A percentile compares a stretch with the other conserved stretches of the same genome.
phyloP scores from a whole-genome alignment of 2,888 invertebrate genomes.

The Microplitis manilae region DNA sequence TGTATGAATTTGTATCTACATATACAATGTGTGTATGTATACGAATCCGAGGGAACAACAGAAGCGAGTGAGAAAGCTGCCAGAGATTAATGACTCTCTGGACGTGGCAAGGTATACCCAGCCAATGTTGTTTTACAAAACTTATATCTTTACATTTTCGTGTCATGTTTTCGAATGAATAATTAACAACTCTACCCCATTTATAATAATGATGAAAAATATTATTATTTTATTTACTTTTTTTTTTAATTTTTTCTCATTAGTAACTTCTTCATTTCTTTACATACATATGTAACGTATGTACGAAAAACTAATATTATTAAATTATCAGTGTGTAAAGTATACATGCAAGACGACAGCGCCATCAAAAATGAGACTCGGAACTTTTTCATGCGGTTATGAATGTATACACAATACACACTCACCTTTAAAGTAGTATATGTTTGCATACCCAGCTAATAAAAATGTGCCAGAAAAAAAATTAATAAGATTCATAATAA shows the following conservation, averaged over 20 bases:
- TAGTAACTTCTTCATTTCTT: neutral
- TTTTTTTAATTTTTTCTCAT: slow-evolving; percentile 19
- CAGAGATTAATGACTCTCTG: slow-evolving; percentile 63
- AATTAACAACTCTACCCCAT: slow-evolving; percentile 58
- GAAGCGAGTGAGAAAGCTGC: slow-evolving; percentile 53
- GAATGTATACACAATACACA: too few species aligned
- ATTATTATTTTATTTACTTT: slow-evolving; percentile 33
- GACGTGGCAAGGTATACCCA: slow-evolving; percentile 56
- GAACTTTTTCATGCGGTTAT: too few species aligned
- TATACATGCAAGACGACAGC: too few species aligned
- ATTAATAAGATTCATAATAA: neutral
- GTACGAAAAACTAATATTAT: too few species aligned
- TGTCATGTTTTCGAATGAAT: slow-evolving; percentile 57
- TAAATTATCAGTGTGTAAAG: too few species aligned
- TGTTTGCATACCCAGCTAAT: too few species aligned
- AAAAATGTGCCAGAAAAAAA: too few species aligned
- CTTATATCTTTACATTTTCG: slow-evolving; percentile 54
- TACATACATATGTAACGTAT: too few species aligned
- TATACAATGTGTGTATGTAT: slow-evolving; percentile 13
- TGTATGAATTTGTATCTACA: slow-evolving; percentile 26
- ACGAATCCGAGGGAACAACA: slow-evolving; percentile 38
- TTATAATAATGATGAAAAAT: slow-evolving; percentile 53
- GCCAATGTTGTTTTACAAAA: slow-evolving; percentile 49
- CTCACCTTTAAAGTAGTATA: too few species aligned
- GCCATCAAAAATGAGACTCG: too few species aligned